Base-by-base conservation (phyloP, 2,888 invertebrate genomes). In the Ophion ventricosus region DNA sequence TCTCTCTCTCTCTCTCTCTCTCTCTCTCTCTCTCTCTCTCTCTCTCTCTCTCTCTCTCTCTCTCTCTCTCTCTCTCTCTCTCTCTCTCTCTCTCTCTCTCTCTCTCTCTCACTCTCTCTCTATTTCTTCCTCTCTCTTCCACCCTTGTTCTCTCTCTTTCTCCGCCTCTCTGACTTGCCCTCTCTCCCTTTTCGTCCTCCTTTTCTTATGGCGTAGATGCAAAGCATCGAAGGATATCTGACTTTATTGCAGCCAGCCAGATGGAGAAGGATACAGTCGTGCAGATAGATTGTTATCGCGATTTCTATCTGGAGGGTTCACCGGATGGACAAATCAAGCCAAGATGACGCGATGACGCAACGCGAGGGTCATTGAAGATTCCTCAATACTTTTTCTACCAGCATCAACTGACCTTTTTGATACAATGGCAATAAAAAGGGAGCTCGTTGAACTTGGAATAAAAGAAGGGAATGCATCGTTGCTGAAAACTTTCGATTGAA, bases 171-270 rank as follows among this genome's bases (percentile, higher is more conserved):
- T 64, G 49, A 59, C 70, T 74, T 17, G 49, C 29, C 8, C 14
- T 8, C 29, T 8, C 7, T 29, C 26, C n/a, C 61, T 54, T 17
- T 63, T 75, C 59, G 61, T 72, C 70, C 66, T 25, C 73, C 29
- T 80, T 75, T 73, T 67, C 77, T 80, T 76, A 80, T 69, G 74
- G 74, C 83, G 80, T 74, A 74, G 80, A 84, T 84, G 80, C 73
- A 77, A 80, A 80, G 43, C 74, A 77, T 61, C 73, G 40, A 61
- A 73, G 67, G 77, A 70, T 63, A 75, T 69, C 72, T 67, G 75
- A 54, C 66, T 72, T 29, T 40, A 72, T 66, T 26, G 69, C 11
- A 56, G n/a, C n/a, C 54, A 25, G 35, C 54, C 69, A 56, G 29
- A 56, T 54, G 26, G 57, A 72, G 40, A 54, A 40, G 73, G 23